Conservation (phyloP, 2,797 vertebrate species). For the Danio kyathit region DNA sequence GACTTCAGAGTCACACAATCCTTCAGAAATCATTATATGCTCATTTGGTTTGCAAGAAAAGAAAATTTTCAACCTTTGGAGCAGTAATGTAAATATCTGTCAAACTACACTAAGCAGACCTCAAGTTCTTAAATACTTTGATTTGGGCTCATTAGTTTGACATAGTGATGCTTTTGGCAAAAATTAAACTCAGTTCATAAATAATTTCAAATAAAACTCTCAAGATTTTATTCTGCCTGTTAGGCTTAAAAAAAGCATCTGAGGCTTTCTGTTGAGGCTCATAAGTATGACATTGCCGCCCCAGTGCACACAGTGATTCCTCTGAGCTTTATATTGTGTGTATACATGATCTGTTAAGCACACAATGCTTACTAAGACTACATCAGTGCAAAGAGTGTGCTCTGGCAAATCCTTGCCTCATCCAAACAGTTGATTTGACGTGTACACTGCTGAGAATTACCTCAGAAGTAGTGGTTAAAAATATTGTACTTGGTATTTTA, state of each 20-base stretch:
- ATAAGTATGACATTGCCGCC: background rate
- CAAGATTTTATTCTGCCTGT: background rate
- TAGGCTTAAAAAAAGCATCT: background rate
- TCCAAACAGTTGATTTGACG: background rate
- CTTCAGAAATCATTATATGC: background rate
- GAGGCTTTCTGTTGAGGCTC: background rate
- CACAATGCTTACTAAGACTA: constrained; percentile 3
- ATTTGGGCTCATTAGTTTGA: constrained; percentile 29
- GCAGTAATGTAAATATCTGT: background rate
- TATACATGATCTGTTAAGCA: constrained; percentile 18
- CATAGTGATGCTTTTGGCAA: background rate
- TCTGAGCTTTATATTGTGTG: constrained; percentile 1
- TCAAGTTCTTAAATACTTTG: constrained; percentile 5
- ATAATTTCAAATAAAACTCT: background rate
- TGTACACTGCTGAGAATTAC: background rate
- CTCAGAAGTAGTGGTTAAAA: too few relatives aligned
- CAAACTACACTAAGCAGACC: background rate
- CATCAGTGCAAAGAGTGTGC: background rate
- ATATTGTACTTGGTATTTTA: too few relatives aligned
- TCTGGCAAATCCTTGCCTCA: background rate
- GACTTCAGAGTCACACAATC: background rate
- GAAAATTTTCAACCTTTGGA: background rate
- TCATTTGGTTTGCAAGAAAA: background rate
- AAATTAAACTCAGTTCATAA: background rate
- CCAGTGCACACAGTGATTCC: constrained; percentile 1